Percentiles rank a stretch among this genome's conserved stretches.
Evolutionary conservation across 1,140 invertebrate genomes (phyloP).

Genomic region (Periplaneta americana): DNA sequence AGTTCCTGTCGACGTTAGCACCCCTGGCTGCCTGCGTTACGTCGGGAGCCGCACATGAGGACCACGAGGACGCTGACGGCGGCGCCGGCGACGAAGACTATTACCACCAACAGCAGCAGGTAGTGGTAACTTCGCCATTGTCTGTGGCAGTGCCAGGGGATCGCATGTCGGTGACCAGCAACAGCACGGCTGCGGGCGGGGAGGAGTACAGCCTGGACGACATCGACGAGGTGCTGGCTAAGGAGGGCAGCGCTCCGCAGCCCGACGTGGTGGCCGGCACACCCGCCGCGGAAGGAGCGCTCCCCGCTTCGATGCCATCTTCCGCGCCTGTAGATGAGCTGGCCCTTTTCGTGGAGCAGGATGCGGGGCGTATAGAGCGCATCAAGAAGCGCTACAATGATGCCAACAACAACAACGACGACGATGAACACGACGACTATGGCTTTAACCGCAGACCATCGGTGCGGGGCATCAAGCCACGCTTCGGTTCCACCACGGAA

Average conservation of each 20-base stretch:
- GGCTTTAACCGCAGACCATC: constrained; percentile 83
- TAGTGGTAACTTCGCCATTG: neutral
- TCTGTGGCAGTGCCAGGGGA: constrained; percentile 31
- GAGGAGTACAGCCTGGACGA: constrained; percentile 57
- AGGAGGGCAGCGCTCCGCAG: constrained; percentile 42
- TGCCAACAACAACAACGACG: constrained; percentile 41
- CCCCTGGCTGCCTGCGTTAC: constrained; percentile 65
- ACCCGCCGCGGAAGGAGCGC: constrained; percentile 26
- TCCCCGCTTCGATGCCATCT: neutral
- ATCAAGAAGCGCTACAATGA: constrained; percentile 63
- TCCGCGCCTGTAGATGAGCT: constrained; percentile 55
- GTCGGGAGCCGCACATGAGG: constrained; percentile 34
- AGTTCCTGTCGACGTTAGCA: constrained; percentile 67
- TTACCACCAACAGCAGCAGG: constrained; percentile 48
- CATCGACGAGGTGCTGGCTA: constrained; percentile 51
- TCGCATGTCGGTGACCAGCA: constrained; percentile 34
- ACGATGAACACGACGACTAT: constrained; percentile 81
- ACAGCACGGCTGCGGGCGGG: constrained; percentile 22
- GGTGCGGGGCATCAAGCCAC: constrained; percentile 66
- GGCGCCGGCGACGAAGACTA: constrained; percentile 40
- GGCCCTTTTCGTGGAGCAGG: constrained; percentile 76
- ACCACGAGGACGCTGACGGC: constrained; percentile 44
- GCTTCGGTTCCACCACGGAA: constrained; percentile 72
- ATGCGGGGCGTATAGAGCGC: constrained; percentile 71
- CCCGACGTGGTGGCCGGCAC: constrained; percentile 75